Conservation (phyloP, 2,113 vertebrate genomes). For the Cynoglossus semilaevis region DNA sequence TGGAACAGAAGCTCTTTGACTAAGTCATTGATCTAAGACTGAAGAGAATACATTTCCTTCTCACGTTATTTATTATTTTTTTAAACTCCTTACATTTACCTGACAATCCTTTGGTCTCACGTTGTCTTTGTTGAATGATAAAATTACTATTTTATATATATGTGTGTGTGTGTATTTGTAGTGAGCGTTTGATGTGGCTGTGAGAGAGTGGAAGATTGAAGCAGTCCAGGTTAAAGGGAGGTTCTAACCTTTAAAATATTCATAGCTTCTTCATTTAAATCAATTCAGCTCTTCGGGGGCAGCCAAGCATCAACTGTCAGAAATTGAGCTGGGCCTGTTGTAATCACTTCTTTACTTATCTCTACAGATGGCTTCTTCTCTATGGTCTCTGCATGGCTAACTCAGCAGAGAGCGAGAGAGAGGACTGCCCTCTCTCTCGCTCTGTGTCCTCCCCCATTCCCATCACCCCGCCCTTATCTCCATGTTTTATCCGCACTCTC, state of each 20-base stretch:
- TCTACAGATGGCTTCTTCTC: conserved; percentile 71
- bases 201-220: conserved; percentile 38
- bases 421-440: conserved; percentile 1
- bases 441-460: conserved; percentile 11
- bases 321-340: conserved; percentile 70
- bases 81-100: no score
- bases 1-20: no score
- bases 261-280: conserved; percentile 80
- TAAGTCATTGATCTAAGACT: no score
- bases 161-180: background rate
- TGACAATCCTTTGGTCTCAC: no score
- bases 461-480: conserved; percentile 47
- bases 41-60: no score
- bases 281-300: conserved; percentile 65
- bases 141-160: background rate
- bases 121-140: no score
- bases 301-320: conserved; percentile 71
- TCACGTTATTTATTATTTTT: no score
- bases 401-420: conserved; percentile 44
- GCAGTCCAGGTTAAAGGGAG: conserved; percentile 60
- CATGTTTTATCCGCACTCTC: conserved; percentile 63
- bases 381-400: conserved; percentile 69
- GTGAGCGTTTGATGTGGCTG: background rate
- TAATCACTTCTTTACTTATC: conserved; percentile 76
- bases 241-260: conserved; percentile 72